Evolutionary conservation across 2,888 invertebrate species (phyloP).

Genomic region (Leptopilina drosophilae): DNA sequence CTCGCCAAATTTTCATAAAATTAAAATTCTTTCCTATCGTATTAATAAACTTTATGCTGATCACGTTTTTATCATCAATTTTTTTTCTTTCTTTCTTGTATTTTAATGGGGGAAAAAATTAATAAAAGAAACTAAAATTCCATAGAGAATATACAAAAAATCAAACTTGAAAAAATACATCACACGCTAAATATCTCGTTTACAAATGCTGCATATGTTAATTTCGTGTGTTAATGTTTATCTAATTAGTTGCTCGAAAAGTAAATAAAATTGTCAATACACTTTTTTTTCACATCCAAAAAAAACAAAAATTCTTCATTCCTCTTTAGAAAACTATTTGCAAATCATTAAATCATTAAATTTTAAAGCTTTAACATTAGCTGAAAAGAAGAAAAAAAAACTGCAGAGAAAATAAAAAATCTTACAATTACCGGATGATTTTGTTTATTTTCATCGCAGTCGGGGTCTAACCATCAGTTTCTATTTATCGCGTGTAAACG

Average conservation of each 20-base stretch:
- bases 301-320: not conserved
- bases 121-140: too few relatives aligned
- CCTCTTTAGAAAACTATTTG: not conserved
- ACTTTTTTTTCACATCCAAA: not conserved
- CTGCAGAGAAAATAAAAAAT: not conserved
- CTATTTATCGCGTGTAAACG: slow-evolving; percentile 28
- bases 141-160: too few relatives aligned
- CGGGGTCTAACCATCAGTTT: slow-evolving; percentile 25
- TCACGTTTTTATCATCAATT: too few relatives aligned
- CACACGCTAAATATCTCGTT: slow-evolving; percentile 2
- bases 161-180: not conserved
- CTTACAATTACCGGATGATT: slow-evolving; percentile 22
- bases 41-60: too few relatives aligned
- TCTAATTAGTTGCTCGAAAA: not conserved
- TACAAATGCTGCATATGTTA: not conserved
- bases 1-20: not conserved
- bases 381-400: too few relatives aligned
- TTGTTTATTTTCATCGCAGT: slow-evolving; percentile 17
- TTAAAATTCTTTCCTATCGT: not conserved
- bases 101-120: too few relatives aligned
- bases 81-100: too few relatives aligned
- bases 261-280: slow-evolving; percentile 2
- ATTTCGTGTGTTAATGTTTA: slow-evolving; percentile 1
- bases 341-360: not conserved
- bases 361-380: too few relatives aligned